phyloP scores from a whole-genome alignment of 2,888 invertebrate species.

The Onthophagus sagittarius region DNA sequence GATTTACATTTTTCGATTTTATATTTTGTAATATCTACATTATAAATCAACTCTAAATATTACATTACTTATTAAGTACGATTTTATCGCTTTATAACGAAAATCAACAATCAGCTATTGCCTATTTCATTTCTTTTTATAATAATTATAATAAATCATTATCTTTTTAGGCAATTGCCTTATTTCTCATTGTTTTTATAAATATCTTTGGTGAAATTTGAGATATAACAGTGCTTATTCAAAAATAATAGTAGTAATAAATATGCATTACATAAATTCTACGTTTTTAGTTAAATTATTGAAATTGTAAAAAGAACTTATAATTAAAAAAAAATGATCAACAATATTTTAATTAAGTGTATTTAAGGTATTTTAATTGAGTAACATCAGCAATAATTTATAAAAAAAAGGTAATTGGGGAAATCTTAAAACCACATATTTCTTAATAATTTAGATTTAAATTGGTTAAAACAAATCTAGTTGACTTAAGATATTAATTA shows the following conservation, averaged over 20 bases:
- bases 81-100: constrained; percentile 10
- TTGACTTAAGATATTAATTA: too few species aligned
- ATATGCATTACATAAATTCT: background rate
- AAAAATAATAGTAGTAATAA: background rate
- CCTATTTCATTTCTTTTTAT: background rate
- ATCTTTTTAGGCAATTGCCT: background rate
- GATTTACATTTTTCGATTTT: background rate
- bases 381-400: too few species aligned
- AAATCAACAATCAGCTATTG: constrained; percentile 6
- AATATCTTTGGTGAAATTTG: background rate
- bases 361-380: background rate
- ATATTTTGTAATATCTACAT: background rate
- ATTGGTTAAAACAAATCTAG: too few species aligned
- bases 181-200: background rate
- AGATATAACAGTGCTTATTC: background rate
- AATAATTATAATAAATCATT: background rate
- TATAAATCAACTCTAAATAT: constrained; percentile 6
- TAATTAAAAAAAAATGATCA: background rate
- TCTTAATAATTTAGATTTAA: too few species aligned
- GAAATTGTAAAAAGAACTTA: background rate
- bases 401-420: too few species aligned
- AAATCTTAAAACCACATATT: too few species aligned
- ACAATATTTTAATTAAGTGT: background rate
- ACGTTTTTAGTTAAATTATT: background rate
- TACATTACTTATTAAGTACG: constrained; percentile 2